Conservation (phyloP, 2,113 vertebrate genomes). For the Aplodontia rufa region DNA sequence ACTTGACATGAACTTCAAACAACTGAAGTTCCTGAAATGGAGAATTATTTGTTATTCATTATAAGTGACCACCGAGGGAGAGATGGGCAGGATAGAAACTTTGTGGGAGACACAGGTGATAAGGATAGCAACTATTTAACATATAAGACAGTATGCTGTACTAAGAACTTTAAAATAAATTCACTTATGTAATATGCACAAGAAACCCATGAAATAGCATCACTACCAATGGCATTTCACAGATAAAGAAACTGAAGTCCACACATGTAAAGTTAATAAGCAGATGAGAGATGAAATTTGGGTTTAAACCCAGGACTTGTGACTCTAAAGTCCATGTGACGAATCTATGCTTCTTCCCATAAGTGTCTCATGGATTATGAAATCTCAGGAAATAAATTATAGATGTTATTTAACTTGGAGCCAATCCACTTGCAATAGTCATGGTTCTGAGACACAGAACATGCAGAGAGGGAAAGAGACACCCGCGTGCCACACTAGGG, state of each 20-base stretch:
- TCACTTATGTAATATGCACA: background rate
- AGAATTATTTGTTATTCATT: background rate
- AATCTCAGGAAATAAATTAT: background rate
- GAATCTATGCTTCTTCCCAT: background rate
- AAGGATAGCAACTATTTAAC: background rate
- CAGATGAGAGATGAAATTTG: background rate
- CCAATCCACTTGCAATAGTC: background rate
- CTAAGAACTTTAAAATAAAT: too few relatives aligned
- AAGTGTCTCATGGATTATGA: background rate
- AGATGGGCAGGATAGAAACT: background rate
- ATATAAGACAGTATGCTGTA: accelerated
- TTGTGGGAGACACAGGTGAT: background rate
- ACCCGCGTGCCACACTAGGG: too few relatives aligned
- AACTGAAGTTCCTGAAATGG: background rate
- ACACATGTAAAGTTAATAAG: background rate
- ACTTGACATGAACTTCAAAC: background rate
- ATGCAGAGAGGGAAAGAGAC: background rate
- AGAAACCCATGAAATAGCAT: background rate
- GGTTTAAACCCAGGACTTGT: background rate
- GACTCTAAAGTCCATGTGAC: background rate
- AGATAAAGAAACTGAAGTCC: background rate
- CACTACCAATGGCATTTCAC: background rate
- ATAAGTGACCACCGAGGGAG: background rate
- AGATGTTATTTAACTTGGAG: background rate
- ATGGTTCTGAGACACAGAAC: background rate